Evolutionary conservation across 2,888 invertebrate genomes (phyloP).

Genomic region (Agonum fuliginosum): DNA sequence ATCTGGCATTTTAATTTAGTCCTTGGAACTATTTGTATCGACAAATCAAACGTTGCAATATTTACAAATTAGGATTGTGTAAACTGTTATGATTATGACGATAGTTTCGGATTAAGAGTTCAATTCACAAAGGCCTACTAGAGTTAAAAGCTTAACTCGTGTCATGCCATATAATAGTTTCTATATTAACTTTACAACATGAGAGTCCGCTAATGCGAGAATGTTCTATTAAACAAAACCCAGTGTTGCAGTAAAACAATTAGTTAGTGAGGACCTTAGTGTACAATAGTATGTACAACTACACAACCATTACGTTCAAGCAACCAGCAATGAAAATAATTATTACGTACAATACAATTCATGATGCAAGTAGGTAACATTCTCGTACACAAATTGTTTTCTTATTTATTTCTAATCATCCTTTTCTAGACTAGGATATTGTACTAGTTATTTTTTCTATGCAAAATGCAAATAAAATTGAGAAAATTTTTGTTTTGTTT

Average conservation of each 20-base stretch:
- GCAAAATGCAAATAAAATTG: too few relatives aligned
- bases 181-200: conserved; percentile 42
- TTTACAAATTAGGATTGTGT: conserved; percentile 15
- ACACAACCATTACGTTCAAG: conserved; percentile 45
- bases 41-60: not conserved
- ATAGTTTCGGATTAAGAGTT: conserved; percentile 27
- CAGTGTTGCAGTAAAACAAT: conserved; percentile 48
- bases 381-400: not conserved
- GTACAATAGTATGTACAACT: conserved; percentile 30
- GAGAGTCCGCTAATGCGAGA: conserved; percentile 17
- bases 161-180: conserved; percentile 14
- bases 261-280: conserved; percentile 7
- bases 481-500: too few relatives aligned
- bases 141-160: conserved; percentile 18
- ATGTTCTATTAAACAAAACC: conserved; percentile 39
- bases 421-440: not conserved
- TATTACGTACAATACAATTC: too few relatives aligned
- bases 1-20: not conserved
- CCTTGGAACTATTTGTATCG: conserved; percentile 1
- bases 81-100: conserved; percentile 19
- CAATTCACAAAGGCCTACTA: conserved; percentile 33
- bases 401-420: conserved; percentile 2
- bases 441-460: too few relatives aligned
- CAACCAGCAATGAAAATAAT: conserved; percentile 53
- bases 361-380: not conserved